Evolutionary conservation across 2,888 invertebrate species (phyloP).

Genomic region (Tineola bisselliella): DNA sequence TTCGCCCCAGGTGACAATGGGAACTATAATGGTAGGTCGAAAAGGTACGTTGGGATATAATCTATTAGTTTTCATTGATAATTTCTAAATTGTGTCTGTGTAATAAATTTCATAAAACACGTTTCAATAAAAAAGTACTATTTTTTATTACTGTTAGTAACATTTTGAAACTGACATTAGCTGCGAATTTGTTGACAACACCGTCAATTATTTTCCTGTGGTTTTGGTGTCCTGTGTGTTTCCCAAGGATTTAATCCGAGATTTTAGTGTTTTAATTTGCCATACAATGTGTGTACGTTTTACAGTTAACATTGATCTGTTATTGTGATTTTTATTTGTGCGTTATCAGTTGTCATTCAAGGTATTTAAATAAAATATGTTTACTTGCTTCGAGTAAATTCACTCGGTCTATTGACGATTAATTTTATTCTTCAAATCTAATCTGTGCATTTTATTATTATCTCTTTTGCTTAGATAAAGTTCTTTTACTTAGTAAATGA

Average conservation of each 20-base stretch:
- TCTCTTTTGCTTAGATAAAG: constrained; percentile 2
- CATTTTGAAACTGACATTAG: background rate
- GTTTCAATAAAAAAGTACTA: background rate
- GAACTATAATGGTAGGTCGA: too few species aligned
- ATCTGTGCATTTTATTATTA: constrained; percentile 9
- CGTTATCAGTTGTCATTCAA: background rate
- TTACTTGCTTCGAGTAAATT: background rate
- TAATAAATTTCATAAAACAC: background rate
- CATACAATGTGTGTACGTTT: background rate
- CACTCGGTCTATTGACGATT: background rate
- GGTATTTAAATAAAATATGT: background rate
- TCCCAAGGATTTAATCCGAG: background rate
- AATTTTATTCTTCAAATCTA: constrained; percentile 1
- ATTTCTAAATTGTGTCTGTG: too few species aligned
- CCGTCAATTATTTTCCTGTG: background rate
- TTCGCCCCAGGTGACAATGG: too few species aligned
- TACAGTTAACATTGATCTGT: background rate
- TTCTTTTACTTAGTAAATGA: background rate
- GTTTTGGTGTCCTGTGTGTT: background rate
- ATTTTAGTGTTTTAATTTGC: background rate
- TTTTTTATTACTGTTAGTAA: background rate
- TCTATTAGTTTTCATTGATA: too few species aligned
- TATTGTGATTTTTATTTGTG: background rate
- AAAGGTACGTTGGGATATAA: too few species aligned
- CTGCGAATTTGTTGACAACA: constrained; percentile 3